phyloP scores from a whole-genome alignment of 30 jellyfish, hydroid and myxozoan species.

The Hydractinia echinata region DNA sequence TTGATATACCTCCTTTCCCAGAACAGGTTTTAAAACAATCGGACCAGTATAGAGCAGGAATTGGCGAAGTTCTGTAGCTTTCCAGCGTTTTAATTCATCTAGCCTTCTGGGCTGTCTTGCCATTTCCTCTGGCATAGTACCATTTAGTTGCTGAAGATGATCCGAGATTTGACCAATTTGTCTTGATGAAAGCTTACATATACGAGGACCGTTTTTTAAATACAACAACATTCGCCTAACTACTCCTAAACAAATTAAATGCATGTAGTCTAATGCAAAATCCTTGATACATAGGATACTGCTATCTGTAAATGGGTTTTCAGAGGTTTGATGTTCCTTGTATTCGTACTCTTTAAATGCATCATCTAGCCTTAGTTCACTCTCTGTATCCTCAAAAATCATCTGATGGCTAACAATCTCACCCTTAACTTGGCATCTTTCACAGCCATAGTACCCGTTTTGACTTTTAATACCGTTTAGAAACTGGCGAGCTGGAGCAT shows the following conservation, averaged over 20 bases:
- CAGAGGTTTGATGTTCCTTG: slow-evolving; percentile 23
- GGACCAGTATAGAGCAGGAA: too few relatives aligned
- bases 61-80: too few relatives aligned
- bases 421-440: slow-evolving; percentile 52
- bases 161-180: slow-evolving; percentile 32
- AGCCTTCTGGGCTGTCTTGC: slow-evolving; percentile 57
- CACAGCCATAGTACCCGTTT: slow-evolving; percentile 51
- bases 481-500: slow-evolving; percentile 54
- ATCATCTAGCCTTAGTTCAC: too few relatives aligned
- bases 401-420: not conserved
- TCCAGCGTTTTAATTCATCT: slow-evolving; percentile 42
- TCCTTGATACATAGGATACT: slow-evolving; percentile 26
- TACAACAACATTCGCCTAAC: slow-evolving; percentile 18
- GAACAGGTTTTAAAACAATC: too few relatives aligned
- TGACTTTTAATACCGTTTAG: slow-evolving; percentile 34
- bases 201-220: slow-evolving; percentile 32
- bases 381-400: too few relatives aligned
- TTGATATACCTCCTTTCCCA: too few relatives aligned
- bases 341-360: not conserved
- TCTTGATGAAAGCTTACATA: slow-evolving; percentile 27
- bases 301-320: slow-evolving; percentile 15
- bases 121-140: slow-evolving; percentile 39
- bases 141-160: slow-evolving; percentile 5
- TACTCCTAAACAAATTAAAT: slow-evolving; percentile 50
- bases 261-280: slow-evolving; percentile 32